Evolutionary conservation across 2,888 invertebrate genomes (phyloP).

Genomic region (Parnassius glacialis): DNA sequence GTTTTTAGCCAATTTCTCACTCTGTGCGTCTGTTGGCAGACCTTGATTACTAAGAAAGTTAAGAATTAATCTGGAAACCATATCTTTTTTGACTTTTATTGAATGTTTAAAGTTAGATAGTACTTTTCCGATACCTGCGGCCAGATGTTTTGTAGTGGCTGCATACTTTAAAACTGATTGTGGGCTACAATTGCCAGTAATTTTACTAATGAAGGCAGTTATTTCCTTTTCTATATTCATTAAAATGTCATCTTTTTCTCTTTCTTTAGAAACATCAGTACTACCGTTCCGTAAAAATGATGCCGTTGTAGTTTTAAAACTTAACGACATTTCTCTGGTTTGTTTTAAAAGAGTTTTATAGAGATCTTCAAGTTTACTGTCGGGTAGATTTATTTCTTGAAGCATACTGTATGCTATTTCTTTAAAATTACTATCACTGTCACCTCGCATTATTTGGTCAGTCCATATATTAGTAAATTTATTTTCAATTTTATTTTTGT

Average conservation of each 20-base stretch:
- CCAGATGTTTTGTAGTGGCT: slow-evolving; percentile 10
- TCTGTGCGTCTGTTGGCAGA: slow-evolving; percentile 3
- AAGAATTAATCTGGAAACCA: slow-evolving; percentile 7
- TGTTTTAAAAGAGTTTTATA: slow-evolving; percentile 10
- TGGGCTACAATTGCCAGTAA: slow-evolving; percentile 1
- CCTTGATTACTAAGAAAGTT: slow-evolving; percentile 2
- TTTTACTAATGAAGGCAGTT: slow-evolving; percentile 9
- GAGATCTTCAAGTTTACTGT: slow-evolving; percentile 17
- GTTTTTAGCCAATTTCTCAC: slow-evolving; percentile 2
- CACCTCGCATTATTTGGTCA: slow-evolving; percentile 17
- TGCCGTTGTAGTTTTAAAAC: slow-evolving; percentile 13
- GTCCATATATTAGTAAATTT: slow-evolving; percentile 14
- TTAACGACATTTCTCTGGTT: slow-evolving; percentile 10
- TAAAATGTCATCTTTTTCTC: neutral
- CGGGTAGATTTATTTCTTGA: slow-evolving; percentile 14
- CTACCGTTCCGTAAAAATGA: neutral
- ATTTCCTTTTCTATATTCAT: slow-evolving; percentile 15
- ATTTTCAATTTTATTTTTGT: slow-evolving; percentile 8
- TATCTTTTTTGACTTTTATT: slow-evolving; percentile 14
- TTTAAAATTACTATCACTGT: slow-evolving; percentile 10
- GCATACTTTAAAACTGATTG: slow-evolving; percentile 2
- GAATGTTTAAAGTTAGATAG: slow-evolving; percentile 7
- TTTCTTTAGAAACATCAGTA: neutral
- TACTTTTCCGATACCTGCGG: slow-evolving; percentile 14
- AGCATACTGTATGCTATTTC: slow-evolving; percentile 12